phyloP scores from a whole-genome alignment of 1,140 invertebrate species.

The Calliphora vicina region DNA sequence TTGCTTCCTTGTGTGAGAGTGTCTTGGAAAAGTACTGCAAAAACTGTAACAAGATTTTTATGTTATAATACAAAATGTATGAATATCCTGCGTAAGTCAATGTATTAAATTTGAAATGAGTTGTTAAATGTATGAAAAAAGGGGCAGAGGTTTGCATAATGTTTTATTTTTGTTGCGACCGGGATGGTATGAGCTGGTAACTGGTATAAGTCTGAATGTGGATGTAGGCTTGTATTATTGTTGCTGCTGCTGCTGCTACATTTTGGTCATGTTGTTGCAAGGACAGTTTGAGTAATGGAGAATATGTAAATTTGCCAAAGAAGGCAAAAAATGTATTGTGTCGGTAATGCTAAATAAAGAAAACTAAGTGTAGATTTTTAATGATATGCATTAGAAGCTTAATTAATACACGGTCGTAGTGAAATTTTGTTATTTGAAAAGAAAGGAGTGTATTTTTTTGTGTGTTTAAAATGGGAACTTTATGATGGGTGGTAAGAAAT shows the following conservation, averaged over 20 bases:
- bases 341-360: conserved; percentile 35
- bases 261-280: not conserved
- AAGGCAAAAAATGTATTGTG: conserved; percentile 21
- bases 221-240: not conserved
- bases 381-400: conserved; percentile 35
- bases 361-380: conserved; percentile 34
- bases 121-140: conserved; percentile 7
- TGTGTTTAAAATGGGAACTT: no score
- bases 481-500: no score
- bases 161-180: not conserved
- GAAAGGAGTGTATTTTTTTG: no score
- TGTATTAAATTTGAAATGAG: conserved; percentile 32
- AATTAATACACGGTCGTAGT: conserved; percentile 13
- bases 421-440: not conserved
- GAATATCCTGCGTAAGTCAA: conserved; percentile 35
- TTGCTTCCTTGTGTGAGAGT: not conserved
- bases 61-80: conserved; percentile 32
- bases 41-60: conserved; percentile 24
- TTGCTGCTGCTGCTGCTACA: not conserved
- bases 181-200: not conserved
- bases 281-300: not conserved
- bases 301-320: conserved; percentile 10
- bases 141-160: not conserved
- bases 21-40: conserved; percentile 24
- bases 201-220: not conserved